Evolutionary conservation across 2,797 vertebrate species (phyloP).

Genomic region (Scolopax rusticola): DNA sequence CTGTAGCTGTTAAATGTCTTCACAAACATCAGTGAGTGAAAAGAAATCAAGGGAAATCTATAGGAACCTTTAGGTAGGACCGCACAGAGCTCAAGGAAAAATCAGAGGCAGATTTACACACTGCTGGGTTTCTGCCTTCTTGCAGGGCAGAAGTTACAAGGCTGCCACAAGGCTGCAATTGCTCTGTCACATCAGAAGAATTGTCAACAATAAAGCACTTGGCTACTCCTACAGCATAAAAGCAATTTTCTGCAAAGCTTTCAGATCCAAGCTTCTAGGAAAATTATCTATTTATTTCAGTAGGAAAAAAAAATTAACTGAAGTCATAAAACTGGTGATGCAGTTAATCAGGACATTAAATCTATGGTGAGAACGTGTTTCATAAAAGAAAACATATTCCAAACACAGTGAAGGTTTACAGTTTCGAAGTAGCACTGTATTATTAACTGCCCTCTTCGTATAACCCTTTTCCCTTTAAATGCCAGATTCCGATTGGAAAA

Average conservation of each 20-base stretch:
- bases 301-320: neutral
- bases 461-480: neutral
- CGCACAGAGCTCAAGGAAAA: neutral
- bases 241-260: neutral
- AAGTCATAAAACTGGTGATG: neutral
- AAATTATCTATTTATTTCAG: neutral
- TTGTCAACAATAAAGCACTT: neutral
- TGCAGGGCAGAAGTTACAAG: neutral
- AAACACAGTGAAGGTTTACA: neutral
- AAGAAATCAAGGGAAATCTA: neutral
- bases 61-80: neutral
- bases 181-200: neutral
- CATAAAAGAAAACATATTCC: neutral
- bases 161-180: neutral
- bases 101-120: neutral
- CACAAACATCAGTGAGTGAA: neutral
- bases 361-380: neutral
- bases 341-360: neutral
- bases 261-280: neutral
- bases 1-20: conserved; percentile 16
- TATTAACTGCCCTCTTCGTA: neutral
- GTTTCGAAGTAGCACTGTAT: neutral
- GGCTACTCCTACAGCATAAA: neutral
- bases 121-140: neutral
- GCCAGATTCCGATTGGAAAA: neutral